phyloP scores from a whole-genome alignment of 2,113 vertebrate species.

The Struthio camelus region DNA sequence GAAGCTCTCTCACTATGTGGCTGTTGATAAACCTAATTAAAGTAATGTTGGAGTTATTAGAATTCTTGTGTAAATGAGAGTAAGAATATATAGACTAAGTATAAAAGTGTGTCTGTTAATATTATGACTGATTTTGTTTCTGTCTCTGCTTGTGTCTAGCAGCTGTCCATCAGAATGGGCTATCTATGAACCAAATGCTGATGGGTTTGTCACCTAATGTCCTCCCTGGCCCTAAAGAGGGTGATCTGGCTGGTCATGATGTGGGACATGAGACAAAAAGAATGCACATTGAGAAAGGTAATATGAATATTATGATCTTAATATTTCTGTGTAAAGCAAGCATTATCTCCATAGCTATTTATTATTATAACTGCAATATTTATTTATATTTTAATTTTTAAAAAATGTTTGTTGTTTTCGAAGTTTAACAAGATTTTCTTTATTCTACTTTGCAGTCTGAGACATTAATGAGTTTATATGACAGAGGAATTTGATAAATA shows the following conservation, averaged over 20 bases:
- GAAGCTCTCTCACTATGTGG: background rate
- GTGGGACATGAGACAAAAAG: conserved; percentile 93
- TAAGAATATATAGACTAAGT: background rate
- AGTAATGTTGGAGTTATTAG: background rate
- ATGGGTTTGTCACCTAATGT: conserved; percentile 96
- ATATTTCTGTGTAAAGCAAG: background rate
- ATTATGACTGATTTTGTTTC: conserved; percentile 9
- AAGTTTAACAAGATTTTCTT: background rate
- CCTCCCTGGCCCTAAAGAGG: conserved; percentile 94
- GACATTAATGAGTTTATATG: background rate
- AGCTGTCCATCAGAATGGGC: conserved; percentile 95
- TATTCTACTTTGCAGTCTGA: background rate
- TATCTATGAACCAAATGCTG: conserved; percentile 97
- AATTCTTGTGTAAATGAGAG: background rate
- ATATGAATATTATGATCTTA: conserved; percentile 17
- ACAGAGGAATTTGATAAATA: background rate
- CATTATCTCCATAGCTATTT: background rate
- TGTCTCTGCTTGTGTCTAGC: conserved; percentile 35
- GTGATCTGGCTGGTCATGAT: conserved; percentile 94
- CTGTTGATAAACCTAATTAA: background rate
- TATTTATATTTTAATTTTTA: background rate
- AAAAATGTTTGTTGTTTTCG: background rate
- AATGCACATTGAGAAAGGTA: conserved; percentile 97
- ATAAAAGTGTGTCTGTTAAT: background rate
- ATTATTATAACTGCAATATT: background rate